Base-by-base conservation (phyloP, 2,113 vertebrate species). In the Scolopax mira region DNA sequence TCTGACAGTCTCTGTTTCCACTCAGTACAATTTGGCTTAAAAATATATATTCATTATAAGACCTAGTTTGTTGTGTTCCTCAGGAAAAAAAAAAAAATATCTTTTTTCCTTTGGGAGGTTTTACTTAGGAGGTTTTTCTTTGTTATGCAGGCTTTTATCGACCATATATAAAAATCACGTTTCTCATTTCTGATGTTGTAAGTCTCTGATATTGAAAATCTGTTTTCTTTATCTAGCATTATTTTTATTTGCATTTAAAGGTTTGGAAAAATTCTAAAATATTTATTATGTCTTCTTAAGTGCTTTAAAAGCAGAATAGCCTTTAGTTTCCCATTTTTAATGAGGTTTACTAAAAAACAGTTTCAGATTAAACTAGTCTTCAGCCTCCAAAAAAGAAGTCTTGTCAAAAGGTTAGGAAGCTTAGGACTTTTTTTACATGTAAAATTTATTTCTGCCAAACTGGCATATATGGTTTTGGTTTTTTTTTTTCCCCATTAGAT, bases 1-100 rank as follows among this genome's bases (percentile, higher is more conserved):
- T 85, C 21, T 90, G 80, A 88, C 80, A 93, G 11, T 88, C 87
- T 95, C 93, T 87, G 42, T 94, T 91, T 89, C 24, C 67, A 27
- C 37, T 93, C 65, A 67, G 24, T 71, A 27, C 79, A 96, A 90
- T 65, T 93, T 30, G 19, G 61, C 23, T 95, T 30, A 88, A 78
- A 24, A 81, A 92, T 85, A 62, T 13, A 81, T 91, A 79, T 93
- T 89, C 42, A 94, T 95, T 44, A 90, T 93, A 51, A 64, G 61
- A 57, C 42, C 24, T 87, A 64, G 3, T 54, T 96, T 84, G 23
- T 73, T 94, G n/a, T 64, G 8, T 61, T 94, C n/a, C 49, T 65
- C 22, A 78, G 37, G 54, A 74, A 71, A 60, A 58, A 33, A 75
- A 44, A 41, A 60, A 58, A 33, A 75, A 8, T n/a, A 15, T 16